Conservation (phyloP, 2,113 vertebrate species). For the Pandion haliaetus region DNA sequence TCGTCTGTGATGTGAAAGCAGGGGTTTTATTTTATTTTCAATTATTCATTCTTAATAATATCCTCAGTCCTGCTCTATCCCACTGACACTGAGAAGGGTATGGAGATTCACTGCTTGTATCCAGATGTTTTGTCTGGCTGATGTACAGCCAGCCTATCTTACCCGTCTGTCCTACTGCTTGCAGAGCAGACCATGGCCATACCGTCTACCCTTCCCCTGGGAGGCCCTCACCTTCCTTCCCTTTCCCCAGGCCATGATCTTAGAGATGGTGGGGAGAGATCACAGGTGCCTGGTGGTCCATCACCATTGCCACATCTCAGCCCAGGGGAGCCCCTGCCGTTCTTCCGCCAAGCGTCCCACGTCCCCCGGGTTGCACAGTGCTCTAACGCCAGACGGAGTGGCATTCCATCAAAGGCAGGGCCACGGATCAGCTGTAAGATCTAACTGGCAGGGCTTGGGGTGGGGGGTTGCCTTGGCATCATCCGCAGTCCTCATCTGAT, state of each 20-base stretch:
- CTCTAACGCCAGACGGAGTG: rapidly evolving
- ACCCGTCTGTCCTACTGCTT: background rate
- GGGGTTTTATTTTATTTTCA: background rate
- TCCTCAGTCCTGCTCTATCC: background rate
- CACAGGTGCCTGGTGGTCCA: rapidly evolving
- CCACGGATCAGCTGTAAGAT: rapidly evolving
- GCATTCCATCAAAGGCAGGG: background rate
- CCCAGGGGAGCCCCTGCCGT: background rate
- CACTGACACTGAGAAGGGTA: background rate
- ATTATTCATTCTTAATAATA: background rate
- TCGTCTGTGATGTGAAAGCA: background rate
- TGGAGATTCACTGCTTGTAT: too few species aligned
- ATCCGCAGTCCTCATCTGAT: background rate
- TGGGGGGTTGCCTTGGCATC: too few species aligned
- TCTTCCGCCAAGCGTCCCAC: background rate
- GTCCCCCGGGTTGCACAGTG: rapidly evolving
- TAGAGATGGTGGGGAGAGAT: background rate
- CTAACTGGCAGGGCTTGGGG: background rate
- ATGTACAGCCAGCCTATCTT: background rate
- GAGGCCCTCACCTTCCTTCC: background rate
- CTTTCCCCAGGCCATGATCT: rapidly evolving
- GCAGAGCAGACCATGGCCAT: background rate
- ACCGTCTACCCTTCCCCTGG: background rate
- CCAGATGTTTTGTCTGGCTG: background rate
- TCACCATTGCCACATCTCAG: background rate